A percentile compares a stretch with the other conserved stretches of the same genome.
Conservation (phyloP, 2,888 invertebrate species). For the Villa cingulata region DNA sequence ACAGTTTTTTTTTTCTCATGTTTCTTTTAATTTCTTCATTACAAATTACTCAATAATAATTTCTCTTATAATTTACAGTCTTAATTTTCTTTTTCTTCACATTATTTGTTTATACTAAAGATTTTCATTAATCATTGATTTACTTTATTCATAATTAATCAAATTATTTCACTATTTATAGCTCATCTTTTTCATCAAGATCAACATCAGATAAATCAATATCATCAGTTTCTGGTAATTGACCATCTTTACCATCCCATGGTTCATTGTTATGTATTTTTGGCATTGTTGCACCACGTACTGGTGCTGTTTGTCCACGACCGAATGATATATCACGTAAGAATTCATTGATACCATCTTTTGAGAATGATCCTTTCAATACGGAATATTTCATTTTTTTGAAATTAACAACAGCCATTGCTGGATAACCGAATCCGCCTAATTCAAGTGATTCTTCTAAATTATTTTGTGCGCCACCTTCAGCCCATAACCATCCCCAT, state of each 20-base stretch:
- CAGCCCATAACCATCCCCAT: constrained; percentile 98
- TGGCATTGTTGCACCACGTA: constrained; percentile 71
- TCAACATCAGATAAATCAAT: constrained; percentile 84
- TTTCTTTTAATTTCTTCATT: too few species aligned
- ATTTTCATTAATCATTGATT: too few species aligned
- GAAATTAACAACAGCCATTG: constrained; percentile 90
- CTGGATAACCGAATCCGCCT: constrained; percentile 97
- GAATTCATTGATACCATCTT: constrained; percentile 91
- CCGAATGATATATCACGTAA: constrained; percentile 84
- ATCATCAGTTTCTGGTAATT: constrained; percentile 62
- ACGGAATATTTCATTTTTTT: constrained; percentile 95
- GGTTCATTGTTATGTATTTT: constrained; percentile 49
- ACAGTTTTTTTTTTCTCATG: too few species aligned
- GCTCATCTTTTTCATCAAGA: constrained; percentile 65
- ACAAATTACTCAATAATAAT: too few species aligned
- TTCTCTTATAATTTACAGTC: too few species aligned
- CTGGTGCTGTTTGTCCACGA: constrained; percentile 78
- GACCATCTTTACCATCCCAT: constrained; percentile 95
- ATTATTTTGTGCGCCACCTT: constrained; percentile 71
- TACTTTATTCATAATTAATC: not conserved
- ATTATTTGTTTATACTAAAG: too few species aligned
- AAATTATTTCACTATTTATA: constrained; percentile 41
- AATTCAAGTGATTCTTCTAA: constrained; percentile 85
- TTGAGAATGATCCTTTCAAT: constrained; percentile 84
- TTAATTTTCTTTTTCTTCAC: too few species aligned